phyloP scores from a whole-genome alignment of 2,113 vertebrate species.

The Tenrec ecaudatus region DNA sequence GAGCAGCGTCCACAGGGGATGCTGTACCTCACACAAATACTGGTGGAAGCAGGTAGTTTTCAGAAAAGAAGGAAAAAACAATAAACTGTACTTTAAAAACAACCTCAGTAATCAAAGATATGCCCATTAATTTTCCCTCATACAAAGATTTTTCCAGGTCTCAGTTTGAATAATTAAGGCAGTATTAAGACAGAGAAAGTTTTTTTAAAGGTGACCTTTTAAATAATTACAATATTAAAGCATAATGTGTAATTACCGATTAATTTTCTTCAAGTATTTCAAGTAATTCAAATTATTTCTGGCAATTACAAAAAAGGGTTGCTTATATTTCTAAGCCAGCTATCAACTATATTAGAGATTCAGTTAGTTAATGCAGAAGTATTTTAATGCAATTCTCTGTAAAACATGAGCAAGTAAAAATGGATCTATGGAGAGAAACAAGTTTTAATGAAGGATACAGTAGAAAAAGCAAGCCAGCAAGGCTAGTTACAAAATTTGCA shows the following conservation, averaged over 20 bases:
- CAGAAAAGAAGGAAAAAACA: background rate
- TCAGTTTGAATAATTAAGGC: background rate
- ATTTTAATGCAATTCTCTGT: slow-evolving; percentile 14
- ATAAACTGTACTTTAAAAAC: slow-evolving; percentile 8
- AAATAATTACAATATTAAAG: slow-evolving; percentile 71
- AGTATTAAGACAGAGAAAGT: slow-evolving; percentile 15
- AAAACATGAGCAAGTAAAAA: slow-evolving; percentile 12
- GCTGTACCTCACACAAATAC: background rate
- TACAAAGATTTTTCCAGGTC: background rate
- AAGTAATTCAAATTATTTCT: slow-evolving; percentile 68
- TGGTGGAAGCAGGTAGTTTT: background rate
- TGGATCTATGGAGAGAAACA: background rate
- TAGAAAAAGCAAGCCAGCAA: background rate
- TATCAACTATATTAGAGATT: slow-evolving; percentile 61
- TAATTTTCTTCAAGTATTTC: slow-evolving; percentile 67
- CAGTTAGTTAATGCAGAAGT: background rate
- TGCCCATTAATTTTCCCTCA: background rate
- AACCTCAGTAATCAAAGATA: slow-evolving; percentile 34
- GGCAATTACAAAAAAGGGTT: slow-evolving; percentile 64
- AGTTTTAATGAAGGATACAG: background rate
- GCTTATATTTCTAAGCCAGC: slow-evolving; percentile 74
- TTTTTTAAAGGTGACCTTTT: slow-evolving; percentile 25
- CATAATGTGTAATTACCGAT: slow-evolving; percentile 61
- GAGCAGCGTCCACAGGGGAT: background rate
- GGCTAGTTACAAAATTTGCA: background rate